Evolutionary conservation across 2,797 vertebrate genomes (phyloP), one percentile per base, ranked within the genome.

Genomic region (Gobionotothen gibberifrons): DNA sequence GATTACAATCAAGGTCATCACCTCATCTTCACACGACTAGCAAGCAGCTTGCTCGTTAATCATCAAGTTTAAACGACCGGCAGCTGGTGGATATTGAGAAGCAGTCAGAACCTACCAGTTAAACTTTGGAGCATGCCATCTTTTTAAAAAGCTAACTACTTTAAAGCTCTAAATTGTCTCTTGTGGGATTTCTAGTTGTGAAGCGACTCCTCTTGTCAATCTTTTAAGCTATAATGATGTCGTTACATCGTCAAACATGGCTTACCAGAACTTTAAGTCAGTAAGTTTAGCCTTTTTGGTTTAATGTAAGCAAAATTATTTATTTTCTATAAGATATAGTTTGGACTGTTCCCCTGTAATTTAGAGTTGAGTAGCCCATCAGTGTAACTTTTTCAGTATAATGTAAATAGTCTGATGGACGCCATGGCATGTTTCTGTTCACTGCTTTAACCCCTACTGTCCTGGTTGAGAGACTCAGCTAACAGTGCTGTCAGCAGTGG

Each of bases 61-160:
- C n/a, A 63, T 64, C 2, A 4, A 29, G 29, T 21, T 22, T 6
- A 49, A 36, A 48, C 0, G 3, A 44, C 12, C 52, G 48, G 29
- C 42, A 70, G 42, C 58, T 36, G 21, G 43, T 49, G 21, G 26
- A 48, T 48, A 21, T 46, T 26, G 52, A 56, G 49, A 11, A 44
- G 36, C 44, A 56, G 22, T 40, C 19, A 4, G 54, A 58, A 53
- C 49, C 57, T 21, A 47, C 32, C 13, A 48, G 72, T 61, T 55
- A 42, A 55, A 40, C 52, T 63, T 55, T 32, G 7, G 32, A 36
- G 32, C 7, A 36, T 9, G 8, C 8, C 32, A 36, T 36, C 6
- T 36, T 36, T 36, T 36, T 36, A 2, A 36, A 36, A 6, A 9
- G 32, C 7, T 36, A 36, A 36, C 32, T 0, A 36, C 32, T 36